These are phyloP conservation scores for Hafferia zeledoni DNA, from an alignment of 2,797 vertebrate genomes.

Conservation along the genomic window DNA sequence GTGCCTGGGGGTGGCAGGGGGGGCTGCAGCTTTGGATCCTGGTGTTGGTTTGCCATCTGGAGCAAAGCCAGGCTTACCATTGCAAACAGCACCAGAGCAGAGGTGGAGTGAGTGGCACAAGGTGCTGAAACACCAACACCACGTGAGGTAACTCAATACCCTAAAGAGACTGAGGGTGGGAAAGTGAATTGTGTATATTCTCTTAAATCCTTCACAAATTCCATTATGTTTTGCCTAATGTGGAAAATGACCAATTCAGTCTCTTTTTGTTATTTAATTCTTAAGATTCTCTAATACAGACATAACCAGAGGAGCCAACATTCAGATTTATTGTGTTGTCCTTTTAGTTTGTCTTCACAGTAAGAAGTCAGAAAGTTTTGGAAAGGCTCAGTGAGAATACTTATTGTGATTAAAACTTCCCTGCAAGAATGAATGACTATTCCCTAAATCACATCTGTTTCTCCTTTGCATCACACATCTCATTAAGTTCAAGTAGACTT, in stretches of 20 bases:
- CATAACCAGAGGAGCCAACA: accelerated
- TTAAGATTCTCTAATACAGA: not conserved
- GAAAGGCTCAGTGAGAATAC: not conserved
- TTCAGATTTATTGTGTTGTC: not conserved
- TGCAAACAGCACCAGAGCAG: not conserved
- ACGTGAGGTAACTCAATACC: accelerated
- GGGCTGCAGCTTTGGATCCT: not conserved
- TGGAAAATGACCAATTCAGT: accelerated
- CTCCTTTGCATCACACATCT: not conserved
- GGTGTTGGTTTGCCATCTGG: accelerated
- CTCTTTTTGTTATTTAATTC: not conserved
- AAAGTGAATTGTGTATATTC: not conserved
- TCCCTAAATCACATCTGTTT: not conserved
- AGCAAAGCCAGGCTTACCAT: accelerated
- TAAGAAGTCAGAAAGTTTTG: not conserved
- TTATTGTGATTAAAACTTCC: not conserved
- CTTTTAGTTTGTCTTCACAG: not conserved
- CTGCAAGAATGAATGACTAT: not conserved
- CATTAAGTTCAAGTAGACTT: not conserved
- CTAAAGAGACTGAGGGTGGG: not conserved
- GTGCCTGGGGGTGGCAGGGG: not conserved
- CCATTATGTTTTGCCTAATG: not conserved
- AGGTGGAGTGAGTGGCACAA: not conserved
- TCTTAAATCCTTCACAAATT: not conserved
- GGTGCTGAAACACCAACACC: not conserved